Conservation (phyloP, 1,140 invertebrate species). For the Drosophila parabipectinata region DNA sequence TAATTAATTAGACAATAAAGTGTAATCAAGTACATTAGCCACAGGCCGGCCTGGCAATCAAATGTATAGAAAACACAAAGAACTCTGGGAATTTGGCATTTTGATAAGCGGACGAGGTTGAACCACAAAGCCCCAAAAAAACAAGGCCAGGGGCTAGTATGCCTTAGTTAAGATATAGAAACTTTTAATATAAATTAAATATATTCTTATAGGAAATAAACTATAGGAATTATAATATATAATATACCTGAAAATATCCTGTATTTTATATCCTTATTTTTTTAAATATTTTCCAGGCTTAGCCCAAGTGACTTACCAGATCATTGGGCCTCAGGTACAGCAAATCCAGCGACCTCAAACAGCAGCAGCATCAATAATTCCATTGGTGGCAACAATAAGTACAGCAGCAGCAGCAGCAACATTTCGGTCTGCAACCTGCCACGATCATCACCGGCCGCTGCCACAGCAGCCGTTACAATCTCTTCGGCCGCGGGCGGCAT, state of each 20-base stretch:
- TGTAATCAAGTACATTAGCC: slow-evolving; percentile 59
- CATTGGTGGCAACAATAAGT: slow-evolving; percentile 24
- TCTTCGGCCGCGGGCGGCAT: slow-evolving; percentile 67
- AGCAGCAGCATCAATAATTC: slow-evolving; percentile 32
- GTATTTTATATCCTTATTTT: too few species aligned
- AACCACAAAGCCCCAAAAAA: slow-evolving; percentile 11
- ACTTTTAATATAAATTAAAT: too few species aligned
- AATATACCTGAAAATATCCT: too few species aligned
- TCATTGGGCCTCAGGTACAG: slow-evolving; percentile 82
- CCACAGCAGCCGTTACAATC: slow-evolving; percentile 80
- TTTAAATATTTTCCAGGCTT: slow-evolving; percentile 75
- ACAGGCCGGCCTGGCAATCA: slow-evolving; percentile 16
- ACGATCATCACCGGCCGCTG: slow-evolving; percentile 79
- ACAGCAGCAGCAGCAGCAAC: slow-evolving; percentile 52
- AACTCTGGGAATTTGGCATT: slow-evolving; percentile 38
- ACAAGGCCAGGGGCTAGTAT: not conserved
- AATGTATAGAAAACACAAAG: slow-evolving; percentile 13
- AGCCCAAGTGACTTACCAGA: slow-evolving; percentile 84
- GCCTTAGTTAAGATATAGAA: not conserved
- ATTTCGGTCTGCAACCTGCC: slow-evolving; percentile 80
- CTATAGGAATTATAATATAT: too few species aligned
- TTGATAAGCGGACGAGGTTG: slow-evolving; percentile 16
- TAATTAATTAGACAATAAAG: slow-evolving; percentile 48
- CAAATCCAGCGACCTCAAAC: slow-evolving; percentile 65
- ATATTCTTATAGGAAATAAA: too few species aligned